Evolutionary conservation across 2,888 invertebrate species (phyloP), one percentile per base, ranked within the genome.

Genomic region (Clusia tigrina): DNA sequence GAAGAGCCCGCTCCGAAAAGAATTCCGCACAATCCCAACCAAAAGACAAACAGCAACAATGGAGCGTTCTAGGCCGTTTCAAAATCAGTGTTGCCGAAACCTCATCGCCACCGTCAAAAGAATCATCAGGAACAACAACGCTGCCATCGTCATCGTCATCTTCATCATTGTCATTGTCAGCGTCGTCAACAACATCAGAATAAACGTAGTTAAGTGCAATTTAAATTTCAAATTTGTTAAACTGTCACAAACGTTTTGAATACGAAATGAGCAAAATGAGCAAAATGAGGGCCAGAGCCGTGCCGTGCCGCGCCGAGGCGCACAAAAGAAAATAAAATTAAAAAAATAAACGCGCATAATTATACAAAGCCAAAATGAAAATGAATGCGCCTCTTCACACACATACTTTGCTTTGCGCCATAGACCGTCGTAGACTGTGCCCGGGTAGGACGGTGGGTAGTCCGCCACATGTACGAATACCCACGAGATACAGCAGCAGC

Each of bases 141-240:
- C n/a, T n/a, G n/a, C n/a, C n/a, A n/a, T n/a, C n/a, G n/a, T n/a
- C n/a, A n/a, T n/a, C n/a, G n/a, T 22, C 18, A 18, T 20, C 18
- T 2, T 18, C 20, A 48, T 18, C 48, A 18, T 22, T 22, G 22
- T n/a, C 12, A 15, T 17, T 42, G 42, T 17, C 42, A n/a, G 3
- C 48, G n/a, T 15, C 42, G n/a, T 15, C 42, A 42, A 9, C 48
- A 15, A 5, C 20, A 15, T 9, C 48, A 48, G 20, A 48, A 20
- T 48, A 48, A 48, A 48, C 48, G 48, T 15, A 61, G 65, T 65
- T 67, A 64, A 71, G 63, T 75, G 75, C 74, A 74, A 77, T 75
- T 76, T 78, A 76, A 78, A 77, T 74, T 78, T 76, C 66, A 72
- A 78, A 78, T 76, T 78, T 78, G 77, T 77, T 76, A 77, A 76